Conservation (phyloP, 30 jellyfish, hydroid and myxozoan genomes). For the Aurelia aurita region DNA sequence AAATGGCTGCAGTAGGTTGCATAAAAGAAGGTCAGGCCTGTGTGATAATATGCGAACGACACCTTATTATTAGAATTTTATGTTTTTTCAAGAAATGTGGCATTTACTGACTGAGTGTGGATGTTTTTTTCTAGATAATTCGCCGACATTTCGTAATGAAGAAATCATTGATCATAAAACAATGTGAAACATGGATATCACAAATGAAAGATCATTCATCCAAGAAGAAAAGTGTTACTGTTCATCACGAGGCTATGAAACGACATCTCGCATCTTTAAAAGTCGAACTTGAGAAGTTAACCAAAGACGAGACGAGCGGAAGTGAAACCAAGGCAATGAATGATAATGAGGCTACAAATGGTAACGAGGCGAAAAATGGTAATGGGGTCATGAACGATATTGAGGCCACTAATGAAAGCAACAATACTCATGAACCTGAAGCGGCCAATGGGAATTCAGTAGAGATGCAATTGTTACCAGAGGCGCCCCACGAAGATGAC, state of each 20-base stretch:
- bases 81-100: no score
- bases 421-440: no score
- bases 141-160: slow-evolving; percentile 72
- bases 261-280: slow-evolving; percentile 60
- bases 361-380: no score
- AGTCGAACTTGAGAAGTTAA: slow-evolving; percentile 68
- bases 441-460: no score
- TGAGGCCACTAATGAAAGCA: no score
- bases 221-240: slow-evolving; percentile 67
- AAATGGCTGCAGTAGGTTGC: no score
- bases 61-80: no score
- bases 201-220: slow-evolving; percentile 84
- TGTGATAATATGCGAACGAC: no score
- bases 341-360: no score
- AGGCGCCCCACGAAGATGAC: slow-evolving; percentile 9
- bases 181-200: slow-evolving; percentile 82
- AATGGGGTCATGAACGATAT: no score
- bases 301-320: background rate
- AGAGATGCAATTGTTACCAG: background rate
- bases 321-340: background rate
- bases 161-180: slow-evolving; percentile 64
- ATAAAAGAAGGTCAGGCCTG: no score
- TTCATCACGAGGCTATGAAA: slow-evolving; percentile 77
- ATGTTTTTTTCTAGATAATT: slow-evolving; percentile 44
- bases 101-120: background rate